phyloP scores from a whole-genome alignment of 2,888 invertebrate species.

The Tiphia femorata region DNA sequence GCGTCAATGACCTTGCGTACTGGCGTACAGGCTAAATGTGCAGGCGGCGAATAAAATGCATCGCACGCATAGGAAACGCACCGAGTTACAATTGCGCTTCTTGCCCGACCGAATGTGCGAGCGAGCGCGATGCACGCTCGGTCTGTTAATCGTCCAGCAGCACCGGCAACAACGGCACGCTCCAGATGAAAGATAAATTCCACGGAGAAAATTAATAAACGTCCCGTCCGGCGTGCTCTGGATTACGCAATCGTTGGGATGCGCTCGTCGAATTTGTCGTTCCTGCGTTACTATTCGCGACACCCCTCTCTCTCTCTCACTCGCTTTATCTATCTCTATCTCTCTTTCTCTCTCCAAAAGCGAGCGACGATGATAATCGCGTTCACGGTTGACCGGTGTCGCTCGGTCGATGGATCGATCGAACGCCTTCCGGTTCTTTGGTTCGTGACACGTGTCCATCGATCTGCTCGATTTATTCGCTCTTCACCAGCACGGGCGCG shows the following conservation, averaged over 20 bases:
- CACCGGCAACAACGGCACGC: too few species aligned
- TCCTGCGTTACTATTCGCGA: too few species aligned
- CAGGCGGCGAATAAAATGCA: slow-evolving; percentile 46
- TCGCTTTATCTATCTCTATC: too few species aligned
- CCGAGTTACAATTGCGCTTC: slow-evolving; percentile 31
- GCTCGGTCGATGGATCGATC: neutral
- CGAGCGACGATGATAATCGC: neutral
- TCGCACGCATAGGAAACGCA: slow-evolving; percentile 24
- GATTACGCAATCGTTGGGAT: too few species aligned
- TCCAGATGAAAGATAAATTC: neutral
- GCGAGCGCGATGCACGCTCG: slow-evolving; percentile 7
- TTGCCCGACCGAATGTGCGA: slow-evolving; percentile 5
- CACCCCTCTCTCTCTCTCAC: too few species aligned
- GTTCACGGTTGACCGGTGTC: slow-evolving; percentile 1
- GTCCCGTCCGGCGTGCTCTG: too few species aligned
- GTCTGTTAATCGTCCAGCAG: too few species aligned
- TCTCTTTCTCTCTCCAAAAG: too few species aligned
- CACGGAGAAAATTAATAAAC: neutral
- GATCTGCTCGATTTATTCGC: too few species aligned
- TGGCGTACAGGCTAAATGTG: slow-evolving; percentile 57
- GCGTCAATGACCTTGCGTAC: slow-evolving; percentile 66
- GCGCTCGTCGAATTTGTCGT: too few species aligned
- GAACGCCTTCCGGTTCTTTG: neutral
- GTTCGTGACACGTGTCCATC: too few species aligned
- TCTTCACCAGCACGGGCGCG: too few species aligned